Base-by-base conservation (phyloP, 1,140 invertebrate species). In the Monomorium pharaonis region DNA sequence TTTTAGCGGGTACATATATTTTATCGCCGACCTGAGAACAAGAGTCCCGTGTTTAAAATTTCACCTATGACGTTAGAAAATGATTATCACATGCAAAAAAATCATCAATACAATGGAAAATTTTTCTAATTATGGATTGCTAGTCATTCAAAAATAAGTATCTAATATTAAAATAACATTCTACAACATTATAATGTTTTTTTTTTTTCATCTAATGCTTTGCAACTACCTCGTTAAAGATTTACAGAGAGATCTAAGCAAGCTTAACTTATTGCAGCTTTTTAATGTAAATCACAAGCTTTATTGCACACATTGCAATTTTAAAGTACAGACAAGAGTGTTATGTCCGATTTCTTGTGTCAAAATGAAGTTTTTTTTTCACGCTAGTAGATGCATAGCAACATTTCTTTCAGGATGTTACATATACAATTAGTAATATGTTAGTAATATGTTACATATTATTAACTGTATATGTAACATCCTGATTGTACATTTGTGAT, bases 161-260 rank as follows among this genome's bases (percentile, higher is more conserved):
- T 30, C 24, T n/a, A n/a, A 37, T 72, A 30, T 60, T 47, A 60
- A 76, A 76, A 75, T 75, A 75, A 58, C 27, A 75, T 72, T 6
- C 4, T 74, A 51, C 49, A 18, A 1, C 9, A 80, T 51, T 67
- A 75, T 33, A n/a, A 1, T 30, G 24, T 47, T 58, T 27, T 16
- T 30, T 27, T 62, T 62, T 30, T 33, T 33, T 33, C 27, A 18
- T 62, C 3, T 42, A 65, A 65, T 37, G 5, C 62, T 12, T 65
- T 6, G 14, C 27, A 44, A 18, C 21, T 47, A 69, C 14, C 47
- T 51, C 27, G 37, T 75, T 69, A 42, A 62, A 84, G 47, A 49
- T 77, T 33, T 24, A 87, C 42, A 51, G 56, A 86, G 10, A 62
- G 12, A 62, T 72, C 24, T 24, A n/a, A 69, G 18, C 27, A 86